phyloP scores from a whole-genome alignment of 2,113 vertebrate genomes.

The Chelonoidis abingdonii region DNA sequence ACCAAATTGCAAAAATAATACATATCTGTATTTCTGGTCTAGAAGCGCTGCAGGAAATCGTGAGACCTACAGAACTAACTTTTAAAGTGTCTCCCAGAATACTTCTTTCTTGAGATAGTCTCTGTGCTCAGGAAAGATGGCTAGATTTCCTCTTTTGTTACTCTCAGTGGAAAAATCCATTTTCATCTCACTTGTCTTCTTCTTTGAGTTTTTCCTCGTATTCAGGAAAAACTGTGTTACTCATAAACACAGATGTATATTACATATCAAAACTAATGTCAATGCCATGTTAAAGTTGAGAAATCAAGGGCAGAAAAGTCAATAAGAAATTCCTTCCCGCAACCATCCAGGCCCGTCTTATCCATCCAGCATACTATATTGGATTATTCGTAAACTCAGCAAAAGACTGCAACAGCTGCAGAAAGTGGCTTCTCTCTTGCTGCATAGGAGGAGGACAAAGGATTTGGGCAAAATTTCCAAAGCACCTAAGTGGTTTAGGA shows the following conservation, averaged over 20 bases:
- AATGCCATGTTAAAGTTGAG: fast-evolving
- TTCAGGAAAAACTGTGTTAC: background rate
- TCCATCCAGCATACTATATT: background rate
- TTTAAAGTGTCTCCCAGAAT: background rate
- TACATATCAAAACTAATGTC: background rate
- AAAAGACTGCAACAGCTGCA: background rate
- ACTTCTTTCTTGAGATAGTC: background rate
- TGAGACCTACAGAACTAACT: background rate
- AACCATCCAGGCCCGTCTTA: background rate
- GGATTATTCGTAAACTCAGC: background rate
- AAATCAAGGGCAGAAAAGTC: background rate
- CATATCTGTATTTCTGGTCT: background rate
- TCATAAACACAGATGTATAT: background rate
- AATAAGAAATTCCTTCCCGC: background rate
- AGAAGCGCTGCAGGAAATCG: background rate
- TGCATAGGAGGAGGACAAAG: background rate
- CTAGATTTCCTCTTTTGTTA: background rate
- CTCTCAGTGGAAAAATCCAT: background rate
- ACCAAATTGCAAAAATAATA: background rate
- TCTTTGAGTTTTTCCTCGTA: background rate
- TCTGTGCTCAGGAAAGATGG: background rate
- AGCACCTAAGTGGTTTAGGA: background rate
- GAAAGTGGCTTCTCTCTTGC: background rate
- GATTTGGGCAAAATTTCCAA: background rate
- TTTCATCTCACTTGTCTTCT: background rate